Evolutionary conservation across 2,888 invertebrate genomes (phyloP), one percentile per base, ranked within the genome.

Genomic region (Scaptomyza cyrtandrae): DNA sequence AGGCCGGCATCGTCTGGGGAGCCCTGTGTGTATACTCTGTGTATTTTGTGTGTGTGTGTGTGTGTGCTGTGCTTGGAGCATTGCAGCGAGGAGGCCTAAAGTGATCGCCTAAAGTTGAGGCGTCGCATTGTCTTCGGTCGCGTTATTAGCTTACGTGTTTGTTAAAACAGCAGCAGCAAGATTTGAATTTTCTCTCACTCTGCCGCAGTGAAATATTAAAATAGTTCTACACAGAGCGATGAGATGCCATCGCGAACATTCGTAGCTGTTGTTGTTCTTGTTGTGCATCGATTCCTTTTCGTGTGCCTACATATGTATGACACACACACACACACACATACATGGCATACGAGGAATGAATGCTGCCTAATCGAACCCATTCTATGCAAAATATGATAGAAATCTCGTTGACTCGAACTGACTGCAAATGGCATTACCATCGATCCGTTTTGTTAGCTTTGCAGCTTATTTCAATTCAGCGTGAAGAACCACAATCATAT

Each of bases 361-460:
- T 14, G 31, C 43, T 31, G 60, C 29, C 72, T 72, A 70, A 83
- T 75, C 75, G 65, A 48, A 60, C 3, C 74, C 75, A 86, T 86
- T 86, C 87, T 87, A 86, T 87, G 86, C 86, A 82, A 86, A 86
- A 86, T 85, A 86, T 86, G 87, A 87, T 85, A 80, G 85, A 85
- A 86, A 87, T 82, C 75, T 78, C 31, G 62, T 14, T 14, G n/a
- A 31, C 13, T 44, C 52, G 37, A 13, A 55, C 27, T 44, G 35
- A 24, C 27, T 44, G 35, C 16, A 27, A 48, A 44, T 67, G 37
- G 53, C 61, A 57, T 49, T 60, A 33, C 27, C 35, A 63, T 50
- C 6, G 16, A 1, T 6, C 9, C 6, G 35, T n/a, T 24, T 41
- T 19, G 19, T 19, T 19, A 19, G 19, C 19, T 19, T 19, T 54